Percentiles rank a stretch among this genome's conserved stretches.
Evolutionary conservation across 2,113 vertebrate species (phyloP).

Genomic region (Tricholaema leucomelas): DNA sequence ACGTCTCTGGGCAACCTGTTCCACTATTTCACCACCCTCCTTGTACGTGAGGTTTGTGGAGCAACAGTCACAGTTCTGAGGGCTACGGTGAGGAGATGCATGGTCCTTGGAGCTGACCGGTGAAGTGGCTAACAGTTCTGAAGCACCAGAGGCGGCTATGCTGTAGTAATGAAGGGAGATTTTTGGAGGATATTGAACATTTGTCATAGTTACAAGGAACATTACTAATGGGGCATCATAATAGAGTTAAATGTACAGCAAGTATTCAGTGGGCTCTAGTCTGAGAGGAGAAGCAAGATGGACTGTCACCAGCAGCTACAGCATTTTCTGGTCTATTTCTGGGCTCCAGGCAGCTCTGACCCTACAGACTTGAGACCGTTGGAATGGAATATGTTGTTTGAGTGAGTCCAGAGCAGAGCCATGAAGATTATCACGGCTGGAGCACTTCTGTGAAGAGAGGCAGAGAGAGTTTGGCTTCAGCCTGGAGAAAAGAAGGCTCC

Average conservation of each 20-base stretch:
- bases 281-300: background rate
- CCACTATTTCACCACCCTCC: no score
- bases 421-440: background rate
- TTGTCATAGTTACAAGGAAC: no score
- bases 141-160: rapidly evolving
- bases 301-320: background rate
- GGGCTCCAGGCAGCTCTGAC: background rate
- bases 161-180: background rate
- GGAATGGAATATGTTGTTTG: background rate
- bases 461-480: background rate
- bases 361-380: background rate
- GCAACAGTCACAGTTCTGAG: background rate
- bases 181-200: rapidly evolving
- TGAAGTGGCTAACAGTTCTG: rapidly evolving
- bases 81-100: rapidly evolving
- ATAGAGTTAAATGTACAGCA: background rate
- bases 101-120: background rate
- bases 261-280: rapidly evolving
- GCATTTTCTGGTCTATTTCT: rapidly evolving
- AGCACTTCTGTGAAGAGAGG: background rate
- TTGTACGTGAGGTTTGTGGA: no score
- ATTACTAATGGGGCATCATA: background rate
- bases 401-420: background rate
- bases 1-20: no score
- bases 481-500: background rate